phyloP scores from a whole-genome alignment of 2,113 vertebrate species.

The Bos javanicus region DNA sequence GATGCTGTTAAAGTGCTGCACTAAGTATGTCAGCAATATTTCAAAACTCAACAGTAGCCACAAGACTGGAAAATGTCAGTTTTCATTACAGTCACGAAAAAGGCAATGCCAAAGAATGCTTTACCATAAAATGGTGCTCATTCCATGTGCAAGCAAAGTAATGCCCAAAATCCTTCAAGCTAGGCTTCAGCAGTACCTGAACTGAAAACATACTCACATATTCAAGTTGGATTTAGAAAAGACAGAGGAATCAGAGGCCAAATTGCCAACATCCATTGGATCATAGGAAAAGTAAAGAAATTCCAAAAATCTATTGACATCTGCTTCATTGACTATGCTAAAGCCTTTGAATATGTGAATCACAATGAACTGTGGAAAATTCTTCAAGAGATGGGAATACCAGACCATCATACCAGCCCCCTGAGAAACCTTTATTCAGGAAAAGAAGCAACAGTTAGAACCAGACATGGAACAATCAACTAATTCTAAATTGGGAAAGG shows the following conservation, averaged over 20 bases:
- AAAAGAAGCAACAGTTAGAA: background rate
- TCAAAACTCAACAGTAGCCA: background rate
- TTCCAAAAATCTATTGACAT: background rate
- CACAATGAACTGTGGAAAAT: background rate
- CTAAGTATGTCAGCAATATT: background rate
- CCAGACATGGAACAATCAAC: background rate
- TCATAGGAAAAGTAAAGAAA: background rate
- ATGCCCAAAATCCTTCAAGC: background rate
- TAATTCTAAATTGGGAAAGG: background rate
- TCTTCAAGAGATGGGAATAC: background rate
- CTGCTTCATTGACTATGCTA: background rate
- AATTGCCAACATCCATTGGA: background rate
- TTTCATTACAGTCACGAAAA: background rate
- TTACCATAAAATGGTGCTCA: background rate
- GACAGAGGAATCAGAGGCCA: background rate
- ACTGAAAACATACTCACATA: background rate
- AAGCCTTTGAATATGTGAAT: background rate
- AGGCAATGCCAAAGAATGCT: background rate
- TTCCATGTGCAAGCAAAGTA: background rate
- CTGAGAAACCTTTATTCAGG: background rate
- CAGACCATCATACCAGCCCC: background rate
- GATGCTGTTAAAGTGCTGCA: background rate
- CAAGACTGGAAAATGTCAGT: background rate
- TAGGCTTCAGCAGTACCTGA: background rate
- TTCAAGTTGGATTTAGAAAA: background rate